Percentiles rank a stretch among this genome's conserved stretches.
Evolutionary conservation across 1,140 invertebrate species (phyloP).

Genomic region (Archivesica marissinica): DNA sequence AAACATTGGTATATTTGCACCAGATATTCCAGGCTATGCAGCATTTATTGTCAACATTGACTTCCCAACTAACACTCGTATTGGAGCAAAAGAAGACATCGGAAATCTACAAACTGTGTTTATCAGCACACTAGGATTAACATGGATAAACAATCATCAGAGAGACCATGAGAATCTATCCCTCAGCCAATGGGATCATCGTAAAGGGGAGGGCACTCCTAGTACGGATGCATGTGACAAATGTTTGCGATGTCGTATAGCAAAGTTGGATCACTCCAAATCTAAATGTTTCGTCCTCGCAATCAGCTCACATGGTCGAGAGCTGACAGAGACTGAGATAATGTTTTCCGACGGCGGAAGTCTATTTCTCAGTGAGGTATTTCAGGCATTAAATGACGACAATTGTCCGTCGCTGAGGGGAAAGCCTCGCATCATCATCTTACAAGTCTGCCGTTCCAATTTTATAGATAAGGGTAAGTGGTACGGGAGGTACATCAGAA

Average conservation of each 20-base stretch:
- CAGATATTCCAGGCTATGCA: conserved; percentile 7
- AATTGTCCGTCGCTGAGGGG: background rate
- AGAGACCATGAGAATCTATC: background rate
- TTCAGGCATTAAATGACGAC: background rate
- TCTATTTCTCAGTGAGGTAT: background rate
- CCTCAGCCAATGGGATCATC: background rate
- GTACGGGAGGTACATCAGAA: no score
- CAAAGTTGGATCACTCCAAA: background rate
- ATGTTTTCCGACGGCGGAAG: background rate
- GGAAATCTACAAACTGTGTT: background rate
- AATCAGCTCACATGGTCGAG: background rate
- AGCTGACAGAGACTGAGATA: background rate
- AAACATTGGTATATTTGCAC: no score
- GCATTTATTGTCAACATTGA: background rate
- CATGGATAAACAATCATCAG: background rate
- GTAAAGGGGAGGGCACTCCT: background rate
- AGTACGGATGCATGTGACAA: background rate
- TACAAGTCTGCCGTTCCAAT: background rate
- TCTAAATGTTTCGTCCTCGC: background rate
- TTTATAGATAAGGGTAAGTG: background rate
- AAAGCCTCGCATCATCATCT: background rate
- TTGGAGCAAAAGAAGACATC: background rate
- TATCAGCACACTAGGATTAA: background rate
- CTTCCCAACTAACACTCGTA: background rate
- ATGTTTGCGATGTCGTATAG: background rate